Percentiles rank a stretch among this genome's conserved stretches.
phyloP scores from a whole-genome alignment of 1,140 invertebrate genomes.

The Drosophila virilis region DNA sequence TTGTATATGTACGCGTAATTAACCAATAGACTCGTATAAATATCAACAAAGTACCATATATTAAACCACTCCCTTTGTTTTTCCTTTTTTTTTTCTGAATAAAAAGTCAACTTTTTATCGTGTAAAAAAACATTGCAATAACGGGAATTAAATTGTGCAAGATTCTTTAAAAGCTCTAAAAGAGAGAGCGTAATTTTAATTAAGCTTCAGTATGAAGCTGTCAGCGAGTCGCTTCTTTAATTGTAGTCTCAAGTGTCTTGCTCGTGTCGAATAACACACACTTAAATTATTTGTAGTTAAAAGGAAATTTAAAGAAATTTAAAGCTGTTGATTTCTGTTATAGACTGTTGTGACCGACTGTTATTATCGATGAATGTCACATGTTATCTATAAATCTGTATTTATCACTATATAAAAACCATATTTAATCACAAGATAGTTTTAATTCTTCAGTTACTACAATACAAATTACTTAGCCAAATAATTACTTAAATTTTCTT shows the following conservation, averaged over 20 bases:
- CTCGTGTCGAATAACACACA: neutral
- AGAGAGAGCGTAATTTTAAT: neutral
- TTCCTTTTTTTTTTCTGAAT: neutral
- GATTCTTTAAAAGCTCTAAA: neutral
- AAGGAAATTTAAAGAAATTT: no score
- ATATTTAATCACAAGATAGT: no score
- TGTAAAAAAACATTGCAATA: neutral
- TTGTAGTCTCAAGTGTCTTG: no score
- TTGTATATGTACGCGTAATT: conserved; percentile 41
- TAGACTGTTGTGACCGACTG: neutral
- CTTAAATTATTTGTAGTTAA: neutral
- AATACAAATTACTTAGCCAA: no score
- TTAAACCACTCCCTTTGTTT: conserved; percentile 22
- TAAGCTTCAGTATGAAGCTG: neutral
- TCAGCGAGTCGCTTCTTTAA: neutral
- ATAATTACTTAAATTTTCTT: conserved; percentile 1
- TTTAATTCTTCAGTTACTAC: no score
- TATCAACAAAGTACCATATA: conserved; percentile 20
- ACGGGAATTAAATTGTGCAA: neutral
- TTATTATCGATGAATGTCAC: no score
- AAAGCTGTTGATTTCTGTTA: neutral
- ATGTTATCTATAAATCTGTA: no score
- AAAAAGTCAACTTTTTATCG: neutral
- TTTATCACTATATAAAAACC: no score
- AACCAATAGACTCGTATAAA: conserved; percentile 36